Base-by-base conservation (phyloP, 2,797 vertebrate species). In the Gymnothorax reevesii region DNA sequence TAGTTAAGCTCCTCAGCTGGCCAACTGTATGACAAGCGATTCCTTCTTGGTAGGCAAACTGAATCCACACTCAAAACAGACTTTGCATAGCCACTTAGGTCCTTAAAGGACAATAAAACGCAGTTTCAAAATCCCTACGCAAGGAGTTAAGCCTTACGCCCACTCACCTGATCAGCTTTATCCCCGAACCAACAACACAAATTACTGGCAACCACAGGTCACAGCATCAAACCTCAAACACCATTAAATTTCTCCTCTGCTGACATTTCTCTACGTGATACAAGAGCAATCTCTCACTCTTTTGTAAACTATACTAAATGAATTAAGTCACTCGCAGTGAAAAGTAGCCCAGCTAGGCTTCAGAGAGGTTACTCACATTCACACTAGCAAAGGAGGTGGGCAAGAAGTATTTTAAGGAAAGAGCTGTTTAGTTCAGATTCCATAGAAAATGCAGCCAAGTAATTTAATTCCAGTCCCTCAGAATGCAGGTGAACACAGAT, bases 351-450 rank as follows among this genome's bases (percentile, higher is more conserved):
- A 94, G 93, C 90, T 92, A 93, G 89, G 92, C 91, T 93, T 95
- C 91, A 89, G 92, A 93, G 94, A 95, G 94, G 94, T 94, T 91
- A 93, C 92, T 93, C 86, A 64, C 88, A 94, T 93, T 94, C 90
- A 92, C 49, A 91, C 87, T 89, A 90, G 80, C 52, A 89, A 7
- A 64, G 71, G 73, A 89, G 87, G 88, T 77, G 22, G 86, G 84
- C 86, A 89, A 89, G 85, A 86, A 89, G 82, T 27, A 13, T 25
- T 89, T 91, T 85, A 52, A 69, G n/a, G 55, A 80, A 49, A 87
- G 42, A 60, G 60, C 10, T 85, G 33, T 22, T 90, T 90, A 92
- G 91, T 90, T 91, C 86, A 57, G 82, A 42, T 80, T 79, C 73
- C 57, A 57, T 52, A 15, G 84, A 27, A 88, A 90, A 92, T 88